Percentiles rank a stretch among this genome's conserved stretches.
Evolutionary conservation across 2,888 invertebrate genomes (phyloP).

Genomic region (Tridacna crocea): DNA sequence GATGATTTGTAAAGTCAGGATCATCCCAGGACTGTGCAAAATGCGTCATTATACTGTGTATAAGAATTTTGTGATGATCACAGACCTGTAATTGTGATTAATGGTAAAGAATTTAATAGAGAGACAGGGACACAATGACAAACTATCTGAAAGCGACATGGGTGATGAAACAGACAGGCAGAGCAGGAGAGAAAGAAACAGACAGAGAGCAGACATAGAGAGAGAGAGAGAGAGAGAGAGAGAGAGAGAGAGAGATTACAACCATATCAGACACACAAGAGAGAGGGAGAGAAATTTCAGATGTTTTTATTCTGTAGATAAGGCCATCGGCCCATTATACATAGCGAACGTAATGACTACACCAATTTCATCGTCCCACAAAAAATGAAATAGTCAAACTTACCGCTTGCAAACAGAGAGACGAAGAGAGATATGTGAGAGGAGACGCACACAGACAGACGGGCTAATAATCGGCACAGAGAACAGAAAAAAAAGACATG

Average conservation of each 20-base stretch:
- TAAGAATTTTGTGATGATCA: constrained; percentile 52
- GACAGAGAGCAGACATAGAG: neutral
- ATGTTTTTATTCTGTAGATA: no score
- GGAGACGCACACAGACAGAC: no score
- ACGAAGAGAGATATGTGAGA: no score
- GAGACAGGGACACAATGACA: neutral
- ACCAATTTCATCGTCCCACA: no score
- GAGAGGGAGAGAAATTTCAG: neutral
- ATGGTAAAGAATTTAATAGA: neutral
- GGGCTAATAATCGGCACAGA: no score
- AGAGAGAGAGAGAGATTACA: neutral
- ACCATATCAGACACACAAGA: neutral
- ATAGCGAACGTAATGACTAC: no score
- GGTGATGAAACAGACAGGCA: neutral
- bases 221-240: neutral
- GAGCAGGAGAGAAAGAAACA: neutral
- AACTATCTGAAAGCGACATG: neutral
- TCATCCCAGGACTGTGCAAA: constrained; percentile 73
- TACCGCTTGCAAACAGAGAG: no score
- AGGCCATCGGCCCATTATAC: no score
- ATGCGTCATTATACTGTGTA: constrained; percentile 73
- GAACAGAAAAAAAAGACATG: neutral
- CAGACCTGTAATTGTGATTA: constrained; percentile 58
- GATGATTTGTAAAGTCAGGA: constrained; percentile 61
- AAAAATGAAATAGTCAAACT: no score